These are phyloP conservation scores for Perognathus longimembris DNA, from an alignment of 2,113 vertebrate genomes.

Conservation along the genomic window DNA sequence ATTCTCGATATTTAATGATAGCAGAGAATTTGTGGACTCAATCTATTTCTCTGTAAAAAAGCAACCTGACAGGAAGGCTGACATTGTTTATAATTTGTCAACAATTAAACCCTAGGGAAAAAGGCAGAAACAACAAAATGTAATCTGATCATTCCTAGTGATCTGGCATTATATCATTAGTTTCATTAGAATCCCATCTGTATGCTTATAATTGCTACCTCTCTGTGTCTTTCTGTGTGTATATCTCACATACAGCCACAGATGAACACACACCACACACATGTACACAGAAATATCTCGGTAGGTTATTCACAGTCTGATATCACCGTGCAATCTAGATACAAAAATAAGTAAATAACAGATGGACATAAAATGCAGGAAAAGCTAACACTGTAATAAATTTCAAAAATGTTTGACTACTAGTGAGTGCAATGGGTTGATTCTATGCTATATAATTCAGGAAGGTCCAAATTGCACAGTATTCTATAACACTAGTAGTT, in stretches of 20 bases:
- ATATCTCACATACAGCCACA: not conserved
- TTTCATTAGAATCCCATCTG: not conserved
- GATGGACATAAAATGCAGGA: not conserved
- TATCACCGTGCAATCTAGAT: not conserved
- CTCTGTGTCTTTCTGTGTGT: not conserved
- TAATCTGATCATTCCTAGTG: not conserved
- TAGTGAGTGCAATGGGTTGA: not conserved
- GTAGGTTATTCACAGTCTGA: not conserved
- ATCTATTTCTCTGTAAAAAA: conserved; percentile 39
- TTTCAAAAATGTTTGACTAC: not conserved
- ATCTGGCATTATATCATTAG: not conserved
- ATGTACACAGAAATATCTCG: not conserved
- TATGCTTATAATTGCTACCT: not conserved
- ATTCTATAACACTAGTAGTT: not conserved
- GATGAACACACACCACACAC: not conserved
- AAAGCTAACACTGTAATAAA: not conserved
- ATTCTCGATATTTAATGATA: not conserved
- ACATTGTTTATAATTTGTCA: not conserved
- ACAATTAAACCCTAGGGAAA: not conserved
- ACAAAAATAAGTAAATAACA: not conserved
- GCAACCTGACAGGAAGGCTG: not conserved
- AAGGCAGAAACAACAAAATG: not conserved
- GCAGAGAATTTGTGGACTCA: not conserved
- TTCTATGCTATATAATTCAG: not conserved
- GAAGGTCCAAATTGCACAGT: not conserved